These are phyloP conservation scores for Platycnemis pennipes DNA, from an alignment of 2,888 invertebrate species.

Conservation along the genomic window DNA sequence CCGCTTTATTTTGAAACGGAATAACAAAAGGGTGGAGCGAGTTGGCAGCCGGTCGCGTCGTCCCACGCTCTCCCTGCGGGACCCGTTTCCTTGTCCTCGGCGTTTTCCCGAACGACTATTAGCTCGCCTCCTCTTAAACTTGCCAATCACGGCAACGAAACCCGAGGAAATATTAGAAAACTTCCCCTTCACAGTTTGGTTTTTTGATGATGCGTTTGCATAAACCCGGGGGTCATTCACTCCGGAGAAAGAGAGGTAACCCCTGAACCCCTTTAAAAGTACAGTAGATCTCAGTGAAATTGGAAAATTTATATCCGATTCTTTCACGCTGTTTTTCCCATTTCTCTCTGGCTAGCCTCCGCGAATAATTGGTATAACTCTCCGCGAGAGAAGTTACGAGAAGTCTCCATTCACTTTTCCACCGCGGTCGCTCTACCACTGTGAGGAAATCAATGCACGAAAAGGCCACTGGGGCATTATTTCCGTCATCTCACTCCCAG, in stretches of 20 bases:
- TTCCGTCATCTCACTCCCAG: not conserved
- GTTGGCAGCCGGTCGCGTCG: not conserved
- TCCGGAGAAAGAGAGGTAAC: not conserved
- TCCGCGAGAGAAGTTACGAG: no score
- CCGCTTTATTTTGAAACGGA: not conserved
- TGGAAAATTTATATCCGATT: not conserved
- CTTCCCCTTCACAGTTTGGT: not conserved
- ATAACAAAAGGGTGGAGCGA: not conserved
- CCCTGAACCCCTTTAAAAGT: not conserved
- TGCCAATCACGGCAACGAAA: not conserved
- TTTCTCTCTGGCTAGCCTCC: not conserved
- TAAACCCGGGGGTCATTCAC: not conserved
- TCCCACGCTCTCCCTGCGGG: not conserved
- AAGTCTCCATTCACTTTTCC: no score
- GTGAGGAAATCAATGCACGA: not conserved
- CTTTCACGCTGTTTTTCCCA: not conserved
- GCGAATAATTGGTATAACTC: no score
- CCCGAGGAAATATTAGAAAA: not conserved
- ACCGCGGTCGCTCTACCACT: not conserved
- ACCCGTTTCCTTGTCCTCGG: not conserved
- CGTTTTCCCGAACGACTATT: not conserved
- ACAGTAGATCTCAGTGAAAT: not conserved
- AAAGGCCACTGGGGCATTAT: not conserved
- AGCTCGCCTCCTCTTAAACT: not conserved
- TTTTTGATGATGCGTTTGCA: not conserved